Percentiles rank a stretch among this genome's conserved stretches.
Conservation (phyloP, 2,888 invertebrate genomes). For the Leptopilina syphax region DNA sequence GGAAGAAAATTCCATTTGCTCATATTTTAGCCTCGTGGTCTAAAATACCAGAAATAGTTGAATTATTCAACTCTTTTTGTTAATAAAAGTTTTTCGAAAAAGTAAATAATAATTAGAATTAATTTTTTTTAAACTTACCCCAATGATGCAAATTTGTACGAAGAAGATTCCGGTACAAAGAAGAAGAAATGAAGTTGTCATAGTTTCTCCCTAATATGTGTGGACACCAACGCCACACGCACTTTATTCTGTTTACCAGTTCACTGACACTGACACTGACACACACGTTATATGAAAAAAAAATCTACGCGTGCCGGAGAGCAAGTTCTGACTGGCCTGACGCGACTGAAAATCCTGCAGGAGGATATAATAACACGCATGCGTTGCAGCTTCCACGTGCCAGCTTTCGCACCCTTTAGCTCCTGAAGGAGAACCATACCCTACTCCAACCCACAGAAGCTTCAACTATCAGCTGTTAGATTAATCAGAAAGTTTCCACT, state of each 20-base stretch:
- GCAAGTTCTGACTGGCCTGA: conserved; percentile 71
- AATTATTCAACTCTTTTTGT: no score
- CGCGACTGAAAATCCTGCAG: conserved; percentile 65
- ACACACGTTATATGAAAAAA: conserved; percentile 45
- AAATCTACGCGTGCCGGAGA: conserved; percentile 69
- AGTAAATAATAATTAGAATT: no score
- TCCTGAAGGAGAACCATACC: conserved; percentile 31
- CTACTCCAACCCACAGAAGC: conserved; percentile 52
- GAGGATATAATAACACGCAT: conserved; percentile 72
- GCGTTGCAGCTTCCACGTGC: conserved; percentile 70
- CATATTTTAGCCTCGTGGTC: no score
- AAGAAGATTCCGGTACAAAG: conserved; percentile 55
- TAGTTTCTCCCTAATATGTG: conserved; percentile 44
- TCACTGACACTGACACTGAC: conserved; percentile 46
- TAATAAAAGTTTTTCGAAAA: no score
- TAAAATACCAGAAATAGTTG: no score
- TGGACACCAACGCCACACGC: background rate
- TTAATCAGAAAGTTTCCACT: conserved; percentile 62
- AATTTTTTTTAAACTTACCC: conserved; percentile 52
- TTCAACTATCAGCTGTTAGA: conserved; percentile 57
- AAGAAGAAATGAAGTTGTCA: conserved; percentile 55
- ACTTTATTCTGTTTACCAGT: conserved; percentile 22
- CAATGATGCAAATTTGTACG: conserved; percentile 49
- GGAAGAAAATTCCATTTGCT: no score
- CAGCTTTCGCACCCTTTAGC: conserved; percentile 48